Base-by-base conservation (phyloP, 2,113 vertebrate genomes). In the Symphodus melops region DNA sequence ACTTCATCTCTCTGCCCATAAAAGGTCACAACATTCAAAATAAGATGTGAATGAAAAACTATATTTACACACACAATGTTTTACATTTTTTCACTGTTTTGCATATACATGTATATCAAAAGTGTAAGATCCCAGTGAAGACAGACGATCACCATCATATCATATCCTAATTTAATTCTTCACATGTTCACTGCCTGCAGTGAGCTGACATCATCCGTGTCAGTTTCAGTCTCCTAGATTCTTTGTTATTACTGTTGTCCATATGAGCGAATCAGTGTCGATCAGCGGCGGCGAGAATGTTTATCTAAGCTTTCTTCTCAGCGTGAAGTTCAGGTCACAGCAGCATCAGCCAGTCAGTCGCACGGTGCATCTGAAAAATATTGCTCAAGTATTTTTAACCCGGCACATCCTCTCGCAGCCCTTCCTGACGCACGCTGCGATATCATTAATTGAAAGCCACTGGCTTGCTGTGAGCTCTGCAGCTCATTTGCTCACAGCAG, bases 311-410 rank as follows among this genome's bases (percentile, higher is more conserved):
- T 51, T 77, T 41, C 64, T 68, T 73, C 44, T 75, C 42, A 37
- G 28, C 55, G 76, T 4, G 21, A 54, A 58, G 36, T 13, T 2
- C 37, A 37, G 51, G 54, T 70, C 28, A 72, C 75, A 74, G 48
- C 10, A 55, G 53, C 36, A 61, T 49, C 28, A 57, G 21, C 21
- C 60, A 20, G 53, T 80, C 19, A 59, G 44, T 62, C 55, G 20
- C 9, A 54, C 1, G 25, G 16, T 54, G 41, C 48, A 78, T 17
- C 67, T 72, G 62, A 67, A 51, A 78, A 56, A 55, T 36, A 72
- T n/a, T 48, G 62, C 33, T 11, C 28, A 54, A 67, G 58, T 72
- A 79, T 76, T 72, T 74, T 77, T 49, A 68, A 62, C 56, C 25
- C 19, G 54, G 63, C 12, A 3, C 52, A 55, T 76, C 17, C 17